Percentiles rank a stretch among this genome's conserved stretches.
Evolutionary conservation across 1,140 invertebrate genomes (phyloP).

Genomic region (Lordiphosa mommai): DNA sequence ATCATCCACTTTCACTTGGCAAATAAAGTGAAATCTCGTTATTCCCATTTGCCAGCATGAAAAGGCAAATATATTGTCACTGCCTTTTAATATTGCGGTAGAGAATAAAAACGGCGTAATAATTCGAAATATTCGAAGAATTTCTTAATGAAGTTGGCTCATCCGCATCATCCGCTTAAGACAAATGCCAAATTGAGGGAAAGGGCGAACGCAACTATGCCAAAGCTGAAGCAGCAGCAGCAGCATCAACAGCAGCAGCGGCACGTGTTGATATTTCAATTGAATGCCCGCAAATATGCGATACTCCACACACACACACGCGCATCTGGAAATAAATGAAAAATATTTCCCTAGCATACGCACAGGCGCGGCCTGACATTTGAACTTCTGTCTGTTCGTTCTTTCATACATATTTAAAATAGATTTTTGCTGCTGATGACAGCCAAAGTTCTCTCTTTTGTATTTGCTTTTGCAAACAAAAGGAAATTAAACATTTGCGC

Average conservation of each 20-base stretch:
- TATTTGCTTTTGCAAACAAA: slow-evolving; percentile 55
- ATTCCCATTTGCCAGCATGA: background rate
- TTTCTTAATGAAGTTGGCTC: slow-evolving; percentile 65
- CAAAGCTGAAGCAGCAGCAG: slow-evolving; percentile 16
- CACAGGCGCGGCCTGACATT: slow-evolving; percentile 51
- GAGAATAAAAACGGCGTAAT: slow-evolving; percentile 41
- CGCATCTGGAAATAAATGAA: slow-evolving; percentile 19
- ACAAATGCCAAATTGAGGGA: slow-evolving; percentile 47
- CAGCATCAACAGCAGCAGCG: slow-evolving; percentile 7
- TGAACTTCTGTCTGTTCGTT: too few relatives aligned
- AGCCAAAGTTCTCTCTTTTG: slow-evolving; percentile 20
- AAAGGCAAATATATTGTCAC: background rate
- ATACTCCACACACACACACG: slow-evolving; percentile 27
- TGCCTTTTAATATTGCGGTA: slow-evolving; percentile 31
- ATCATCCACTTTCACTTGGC: slow-evolving; percentile 34
- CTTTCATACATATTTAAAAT: too few relatives aligned
- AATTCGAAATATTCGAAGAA: slow-evolving; percentile 63
- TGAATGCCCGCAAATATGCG: slow-evolving; percentile 70
- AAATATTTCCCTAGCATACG: slow-evolving; percentile 37
- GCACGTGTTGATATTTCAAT: slow-evolving; percentile 74
- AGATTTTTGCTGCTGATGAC: slow-evolving; percentile 62
- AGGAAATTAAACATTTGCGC: slow-evolving; percentile 71
- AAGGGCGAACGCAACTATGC: slow-evolving; percentile 42
- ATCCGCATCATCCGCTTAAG: slow-evolving; percentile 32
- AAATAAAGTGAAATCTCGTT: background rate